Evolutionary conservation across 2,113 vertebrate genomes (phyloP), one percentile per base, ranked within the genome.

Genomic region (Nothoprocta pentlandii): DNA sequence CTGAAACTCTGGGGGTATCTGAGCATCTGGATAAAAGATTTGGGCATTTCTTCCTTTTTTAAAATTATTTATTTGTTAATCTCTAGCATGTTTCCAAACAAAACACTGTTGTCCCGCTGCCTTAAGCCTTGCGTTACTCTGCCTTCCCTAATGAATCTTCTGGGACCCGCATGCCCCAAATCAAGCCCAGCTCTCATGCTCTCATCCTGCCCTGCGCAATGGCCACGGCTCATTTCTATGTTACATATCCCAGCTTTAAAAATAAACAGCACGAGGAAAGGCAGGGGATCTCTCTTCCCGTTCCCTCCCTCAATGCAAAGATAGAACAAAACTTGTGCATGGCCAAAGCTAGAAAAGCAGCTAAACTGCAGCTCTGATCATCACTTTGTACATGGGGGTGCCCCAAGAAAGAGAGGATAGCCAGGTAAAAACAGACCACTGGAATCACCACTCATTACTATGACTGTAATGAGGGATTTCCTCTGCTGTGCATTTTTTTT

Each of bases 321-420:
- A 44, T 46, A 91, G 85, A 25, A 1, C 47, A 84, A 80, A 88
- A 21, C 16, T 51, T 87, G 39, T 0, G 0, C 36, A 85, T 32
- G 22, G 25, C 49, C 39, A 2, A 2, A 71, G 77, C 30, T 1
- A 56, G 76, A 85, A 36, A 1, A 0, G 63, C 21, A 0, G 0
- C 51, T 61, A 39, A 47, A 20, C 22, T 58, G 10, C 9, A 10
- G 51, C 54, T 46, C 73, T 73, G 85, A 94, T 49, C 58, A 56
- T 46, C 3, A 0, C 54, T 84, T 11, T 0, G 56, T 61, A 69
- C 42, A 9, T 4, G 8, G 69, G 39, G 47, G 5, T 73, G 19
- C 16, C 64, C 71, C 68, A 91, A 91, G 70, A 89, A 93, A 94
- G 3, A 87, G 81, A 88, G 86, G 15, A 80, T 12, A 0, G 0